Base-by-base conservation (phyloP, 2,797 vertebrate genomes). In the Salmo trutta region DNA sequence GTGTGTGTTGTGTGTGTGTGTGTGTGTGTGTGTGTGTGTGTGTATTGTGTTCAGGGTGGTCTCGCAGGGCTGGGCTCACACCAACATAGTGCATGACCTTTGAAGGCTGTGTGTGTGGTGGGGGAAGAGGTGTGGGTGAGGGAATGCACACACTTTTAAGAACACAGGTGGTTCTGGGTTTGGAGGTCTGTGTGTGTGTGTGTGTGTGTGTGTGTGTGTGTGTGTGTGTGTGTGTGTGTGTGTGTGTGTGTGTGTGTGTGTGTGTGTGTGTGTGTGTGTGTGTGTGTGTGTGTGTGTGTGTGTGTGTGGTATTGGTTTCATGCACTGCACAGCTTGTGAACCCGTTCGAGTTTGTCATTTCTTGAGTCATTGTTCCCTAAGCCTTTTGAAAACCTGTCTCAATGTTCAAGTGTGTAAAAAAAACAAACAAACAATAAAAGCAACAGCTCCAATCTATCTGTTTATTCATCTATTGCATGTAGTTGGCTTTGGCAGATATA, bases 81-180 rank as follows among this genome's bases (percentile, higher is more conserved):
- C 88, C 82, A 47, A 12, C 41, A 90, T 71, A 77, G 84, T 81
- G 79, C 79, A 90, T 87, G 86, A 88, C 87, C 84, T 90, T 90
- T 86, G 83, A 81, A 79, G 77, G 79, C 80, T 71, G 54, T 80
- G 79, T 8, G 78, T 27, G 5, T 10, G 16, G 62, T 10, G n/a
- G 21, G 21, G 62, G 21, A 3, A 10, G 19, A 2, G 6, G 59
- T 12, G 10, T 14, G 62, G 62, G 24, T 4, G 27, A 2, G 56
- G 54, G 54, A n/a, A n/a, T 62, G n/a, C n/a, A 62, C 54, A 75
- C 83, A 78, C 75, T 81, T 64, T 64, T 24, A 78, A 82, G 3
- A 81, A 76, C 76, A 83, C 59, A 79, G 54, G 52, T 77, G 73
- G 56, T 8, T 68, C 54, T 62, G 70, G 15, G 47, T 72, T 14